A percentile compares a stretch with the other conserved stretches of the same genome.
These are phyloP conservation scores for Herpailurus yagouaroundi DNA, from an alignment of 2,113 vertebrate genomes.

Conservation along the genomic window DNA sequence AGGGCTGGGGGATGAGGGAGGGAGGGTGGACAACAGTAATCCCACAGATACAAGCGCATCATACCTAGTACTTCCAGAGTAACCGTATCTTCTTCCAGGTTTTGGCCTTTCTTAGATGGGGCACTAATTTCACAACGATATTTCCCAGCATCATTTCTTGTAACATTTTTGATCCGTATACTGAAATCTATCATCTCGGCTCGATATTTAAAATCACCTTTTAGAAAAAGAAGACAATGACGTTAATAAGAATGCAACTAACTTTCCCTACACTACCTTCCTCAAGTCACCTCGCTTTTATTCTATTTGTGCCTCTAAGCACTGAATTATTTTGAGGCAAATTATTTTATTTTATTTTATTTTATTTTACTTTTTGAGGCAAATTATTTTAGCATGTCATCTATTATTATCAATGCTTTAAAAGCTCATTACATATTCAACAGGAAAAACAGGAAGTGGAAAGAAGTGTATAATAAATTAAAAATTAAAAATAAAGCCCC, in stretches of 20 bases:
- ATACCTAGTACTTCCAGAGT: constrained; percentile 95
- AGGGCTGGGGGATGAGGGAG: background rate
- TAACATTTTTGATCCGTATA: constrained; percentile 91
- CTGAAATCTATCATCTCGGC: constrained; percentile 92
- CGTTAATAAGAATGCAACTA: background rate
- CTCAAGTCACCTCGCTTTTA: background rate
- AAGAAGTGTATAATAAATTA: background rate
- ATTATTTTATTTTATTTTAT: background rate
- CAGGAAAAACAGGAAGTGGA: background rate
- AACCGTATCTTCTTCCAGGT: constrained; percentile 91
- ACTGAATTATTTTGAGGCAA: background rate
- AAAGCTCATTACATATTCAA: background rate
- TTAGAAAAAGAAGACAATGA: constrained; percentile 56
- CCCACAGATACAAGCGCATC: constrained; percentile 10
- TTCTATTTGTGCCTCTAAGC: background rate
- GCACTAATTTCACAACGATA: constrained; percentile 97
- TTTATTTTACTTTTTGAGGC: background rate
- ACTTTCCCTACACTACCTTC: background rate
- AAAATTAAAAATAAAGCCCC: background rate
- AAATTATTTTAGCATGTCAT: background rate
- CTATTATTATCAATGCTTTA: background rate
- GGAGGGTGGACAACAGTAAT: background rate
- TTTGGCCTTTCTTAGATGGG: constrained; percentile 85
- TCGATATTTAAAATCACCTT: constrained; percentile 90
- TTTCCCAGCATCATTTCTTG: constrained; percentile 92